Conservation (phyloP, 2,797 vertebrate genomes). For the Acanthornis magna region DNA sequence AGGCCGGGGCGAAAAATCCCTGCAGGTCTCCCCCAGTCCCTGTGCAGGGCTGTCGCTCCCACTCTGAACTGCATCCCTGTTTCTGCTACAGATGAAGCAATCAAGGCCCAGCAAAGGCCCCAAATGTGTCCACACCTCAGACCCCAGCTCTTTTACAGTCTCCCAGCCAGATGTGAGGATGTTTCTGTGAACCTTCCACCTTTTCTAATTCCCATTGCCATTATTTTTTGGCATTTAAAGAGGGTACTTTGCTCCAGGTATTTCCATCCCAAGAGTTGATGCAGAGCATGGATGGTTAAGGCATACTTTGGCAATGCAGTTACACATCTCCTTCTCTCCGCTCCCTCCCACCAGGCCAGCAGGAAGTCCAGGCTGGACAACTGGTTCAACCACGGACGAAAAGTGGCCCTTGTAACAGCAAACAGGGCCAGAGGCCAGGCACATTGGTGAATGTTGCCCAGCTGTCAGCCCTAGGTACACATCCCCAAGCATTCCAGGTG, state of each 20-base stretch:
- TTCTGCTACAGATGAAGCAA: background rate
- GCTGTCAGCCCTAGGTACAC: background rate
- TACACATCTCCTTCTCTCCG: background rate
- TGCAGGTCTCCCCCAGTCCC: background rate
- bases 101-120: background rate
- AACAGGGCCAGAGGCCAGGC: background rate
- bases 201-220: background rate
- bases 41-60: accelerated
- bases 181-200: background rate
- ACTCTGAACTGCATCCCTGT: background rate
- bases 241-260: background rate
- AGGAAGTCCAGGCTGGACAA: background rate
- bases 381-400: background rate
- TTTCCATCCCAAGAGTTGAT: background rate
- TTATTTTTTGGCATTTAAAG: background rate
- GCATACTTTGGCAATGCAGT: background rate
- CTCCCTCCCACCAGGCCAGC: background rate
- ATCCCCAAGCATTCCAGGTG: background rate
- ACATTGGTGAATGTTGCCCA: background rate
- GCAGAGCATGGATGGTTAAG: background rate
- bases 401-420: background rate
- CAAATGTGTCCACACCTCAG: background rate
- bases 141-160: background rate
- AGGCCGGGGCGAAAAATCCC: background rate
- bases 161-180: background rate